Evolutionary conservation across 2,113 vertebrate genomes (phyloP).

Genomic region (Vulpes ferrilata): DNA sequence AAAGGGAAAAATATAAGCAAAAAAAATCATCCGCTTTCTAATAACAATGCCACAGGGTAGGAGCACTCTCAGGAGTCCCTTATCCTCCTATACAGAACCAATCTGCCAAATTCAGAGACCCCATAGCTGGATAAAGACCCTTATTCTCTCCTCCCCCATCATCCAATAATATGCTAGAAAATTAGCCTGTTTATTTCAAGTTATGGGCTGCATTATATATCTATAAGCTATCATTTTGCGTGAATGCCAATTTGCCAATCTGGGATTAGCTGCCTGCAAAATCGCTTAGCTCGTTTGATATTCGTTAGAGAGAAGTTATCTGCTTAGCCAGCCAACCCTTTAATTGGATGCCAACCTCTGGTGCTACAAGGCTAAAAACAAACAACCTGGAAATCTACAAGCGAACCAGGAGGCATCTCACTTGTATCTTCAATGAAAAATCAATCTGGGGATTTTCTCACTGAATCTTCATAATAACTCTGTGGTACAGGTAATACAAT

Average conservation of each 20-base stretch:
- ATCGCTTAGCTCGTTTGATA: constrained; percentile 11
- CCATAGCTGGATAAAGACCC: constrained; percentile 32
- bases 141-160: neutral
- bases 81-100: neutral
- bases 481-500: neutral
- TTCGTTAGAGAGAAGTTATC: constrained; percentile 25
- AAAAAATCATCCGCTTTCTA: constrained; percentile 1
- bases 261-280: constrained; percentile 14
- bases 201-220: neutral
- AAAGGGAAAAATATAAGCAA: constrained; percentile 75
- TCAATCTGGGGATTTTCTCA: neutral
- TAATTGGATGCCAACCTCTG: neutral
- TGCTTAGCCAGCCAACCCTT: neutral
- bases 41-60: constrained; percentile 41
- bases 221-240: neutral
- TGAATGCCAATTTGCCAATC: neutral
- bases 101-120: constrained; percentile 77
- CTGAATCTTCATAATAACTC: neutral
- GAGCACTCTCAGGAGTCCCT: constrained; percentile 49
- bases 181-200: neutral
- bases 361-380: neutral
- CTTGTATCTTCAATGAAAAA: neutral
- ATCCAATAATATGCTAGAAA: neutral
- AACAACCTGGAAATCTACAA: neutral
- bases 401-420: neutral